Evolutionary conservation across 2,113 vertebrate species (phyloP).

Genomic region (Ciconia boyciana): DNA sequence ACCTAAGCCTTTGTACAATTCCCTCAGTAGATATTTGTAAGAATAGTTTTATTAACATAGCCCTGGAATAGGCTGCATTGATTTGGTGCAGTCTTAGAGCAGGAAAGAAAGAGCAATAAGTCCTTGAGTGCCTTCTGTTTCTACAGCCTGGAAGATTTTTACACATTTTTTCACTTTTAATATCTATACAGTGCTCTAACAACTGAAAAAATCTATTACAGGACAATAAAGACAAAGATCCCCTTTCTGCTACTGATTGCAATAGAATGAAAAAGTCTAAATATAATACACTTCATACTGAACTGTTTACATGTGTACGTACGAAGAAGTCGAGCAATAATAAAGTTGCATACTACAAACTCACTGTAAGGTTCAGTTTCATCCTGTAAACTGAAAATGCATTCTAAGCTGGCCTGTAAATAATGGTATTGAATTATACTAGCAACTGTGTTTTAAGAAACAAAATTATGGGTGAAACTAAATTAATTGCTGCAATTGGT

Average conservation of each 20-base stretch:
- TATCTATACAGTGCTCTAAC: neutral
- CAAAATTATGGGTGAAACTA: neutral
- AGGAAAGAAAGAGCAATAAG: neutral
- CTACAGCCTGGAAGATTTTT: neutral
- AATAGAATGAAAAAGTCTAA: constrained; percentile 12
- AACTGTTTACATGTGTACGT: neutral
- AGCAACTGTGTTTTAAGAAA: neutral
- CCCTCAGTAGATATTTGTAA: neutral
- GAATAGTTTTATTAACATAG: neutral
- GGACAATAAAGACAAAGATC: constrained; percentile 39
- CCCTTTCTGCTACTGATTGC: neutral
- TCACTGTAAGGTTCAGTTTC: constrained; percentile 21
- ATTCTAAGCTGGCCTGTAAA: neutral
- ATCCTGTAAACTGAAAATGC: neutral
- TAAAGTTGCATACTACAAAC: constrained; percentile 12
- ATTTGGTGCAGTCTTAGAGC: neutral
- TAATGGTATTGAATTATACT: neutral
- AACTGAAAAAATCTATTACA: neutral
- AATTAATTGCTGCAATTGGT: neutral
- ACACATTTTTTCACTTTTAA: constrained; percentile 28
- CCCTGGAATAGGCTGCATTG: neutral
- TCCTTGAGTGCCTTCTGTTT: neutral
- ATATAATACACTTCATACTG: neutral
- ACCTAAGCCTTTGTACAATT: neutral
- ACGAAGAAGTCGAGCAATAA: neutral